Percentiles rank a stretch among this genome's conserved stretches.
These are phyloP conservation scores for Drosophila lacertosa DNA, from an alignment of 1,140 invertebrate genomes.

Conservation along the genomic window DNA sequence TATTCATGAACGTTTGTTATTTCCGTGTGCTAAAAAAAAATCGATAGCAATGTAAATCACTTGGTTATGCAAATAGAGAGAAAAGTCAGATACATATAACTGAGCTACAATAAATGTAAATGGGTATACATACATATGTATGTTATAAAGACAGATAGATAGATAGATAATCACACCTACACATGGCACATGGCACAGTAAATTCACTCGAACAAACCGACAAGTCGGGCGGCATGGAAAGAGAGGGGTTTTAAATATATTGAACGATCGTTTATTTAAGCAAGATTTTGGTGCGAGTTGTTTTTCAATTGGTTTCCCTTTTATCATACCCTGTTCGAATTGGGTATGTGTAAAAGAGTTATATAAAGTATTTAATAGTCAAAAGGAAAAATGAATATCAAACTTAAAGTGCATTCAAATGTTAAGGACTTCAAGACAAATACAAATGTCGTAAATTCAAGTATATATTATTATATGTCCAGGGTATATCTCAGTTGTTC, in stretches of 20 bases:
- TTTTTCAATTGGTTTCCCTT: neutral
- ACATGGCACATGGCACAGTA: constrained; percentile 24
- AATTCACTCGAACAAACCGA: constrained; percentile 73
- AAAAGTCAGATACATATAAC: constrained; percentile 10
- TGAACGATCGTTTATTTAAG: constrained; percentile 49
- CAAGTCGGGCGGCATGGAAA: neutral
- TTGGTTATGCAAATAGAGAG: constrained; percentile 66
- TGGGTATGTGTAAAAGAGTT: too few relatives aligned
- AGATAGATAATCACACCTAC: constrained; percentile 60
- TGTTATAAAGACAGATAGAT: neutral
- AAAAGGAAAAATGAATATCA: too few relatives aligned
- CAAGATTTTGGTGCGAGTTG: constrained; percentile 68
- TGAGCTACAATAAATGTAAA: constrained; percentile 42
- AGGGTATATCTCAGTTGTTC: too few relatives aligned
- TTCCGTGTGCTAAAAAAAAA: constrained; percentile 36
- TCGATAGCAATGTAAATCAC: constrained; percentile 64
- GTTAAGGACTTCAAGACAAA: too few relatives aligned
- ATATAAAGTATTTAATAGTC: too few relatives aligned
- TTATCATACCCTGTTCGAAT: too few relatives aligned
- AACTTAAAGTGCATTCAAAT: too few relatives aligned
- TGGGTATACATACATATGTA: constrained; percentile 27
- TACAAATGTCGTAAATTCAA: too few relatives aligned
- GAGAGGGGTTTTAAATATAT: neutral
- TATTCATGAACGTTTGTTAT: constrained; percentile 5
- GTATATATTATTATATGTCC: too few relatives aligned